Evolutionary conservation across 2,797 vertebrate species (phyloP).

Genomic region (Centroberyx gerrardi): DNA sequence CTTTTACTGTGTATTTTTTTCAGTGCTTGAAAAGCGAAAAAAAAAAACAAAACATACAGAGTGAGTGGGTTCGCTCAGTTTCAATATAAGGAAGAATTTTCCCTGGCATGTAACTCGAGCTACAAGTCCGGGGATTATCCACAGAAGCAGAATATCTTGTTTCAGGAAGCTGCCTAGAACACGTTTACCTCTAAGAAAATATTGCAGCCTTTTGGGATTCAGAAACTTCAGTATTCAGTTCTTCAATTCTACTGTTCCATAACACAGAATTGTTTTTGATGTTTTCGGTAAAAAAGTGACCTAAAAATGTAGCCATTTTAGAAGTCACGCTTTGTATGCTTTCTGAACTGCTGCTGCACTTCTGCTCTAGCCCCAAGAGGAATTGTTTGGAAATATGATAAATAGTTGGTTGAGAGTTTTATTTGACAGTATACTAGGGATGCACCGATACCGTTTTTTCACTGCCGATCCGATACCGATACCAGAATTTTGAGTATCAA

Average conservation of each 20-base stretch:
- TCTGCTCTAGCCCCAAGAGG: conserved; percentile 11
- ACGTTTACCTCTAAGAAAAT: conserved; percentile 24
- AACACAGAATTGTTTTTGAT: background rate
- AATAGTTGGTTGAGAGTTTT: too few relatives aligned
- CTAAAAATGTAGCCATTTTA: conserved; percentile 35
- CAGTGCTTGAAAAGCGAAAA: background rate
- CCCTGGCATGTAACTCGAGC: conserved; percentile 32
- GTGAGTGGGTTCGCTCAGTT: background rate
- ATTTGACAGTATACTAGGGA: too few relatives aligned
- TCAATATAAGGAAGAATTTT: background rate
- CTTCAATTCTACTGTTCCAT: conserved; percentile 26
- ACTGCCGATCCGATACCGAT: too few relatives aligned
- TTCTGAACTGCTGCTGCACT: conserved; percentile 31
- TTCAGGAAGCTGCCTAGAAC: conserved; percentile 38
- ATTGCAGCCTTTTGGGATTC: conserved; percentile 20
- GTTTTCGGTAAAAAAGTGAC: conserved; percentile 20
- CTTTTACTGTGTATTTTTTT: too few relatives aligned
- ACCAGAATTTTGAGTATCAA: too few relatives aligned
- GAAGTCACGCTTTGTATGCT: background rate
- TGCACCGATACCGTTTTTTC: too few relatives aligned
- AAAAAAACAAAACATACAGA: background rate
- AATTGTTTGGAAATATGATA: conserved; percentile 11
- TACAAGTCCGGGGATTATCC: conserved; percentile 29
- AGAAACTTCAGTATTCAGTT: conserved; percentile 19
- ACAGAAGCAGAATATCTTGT: conserved; percentile 37